phyloP scores from a whole-genome alignment of 2,113 vertebrate species.

The Hippocampus abdominalis region DNA sequence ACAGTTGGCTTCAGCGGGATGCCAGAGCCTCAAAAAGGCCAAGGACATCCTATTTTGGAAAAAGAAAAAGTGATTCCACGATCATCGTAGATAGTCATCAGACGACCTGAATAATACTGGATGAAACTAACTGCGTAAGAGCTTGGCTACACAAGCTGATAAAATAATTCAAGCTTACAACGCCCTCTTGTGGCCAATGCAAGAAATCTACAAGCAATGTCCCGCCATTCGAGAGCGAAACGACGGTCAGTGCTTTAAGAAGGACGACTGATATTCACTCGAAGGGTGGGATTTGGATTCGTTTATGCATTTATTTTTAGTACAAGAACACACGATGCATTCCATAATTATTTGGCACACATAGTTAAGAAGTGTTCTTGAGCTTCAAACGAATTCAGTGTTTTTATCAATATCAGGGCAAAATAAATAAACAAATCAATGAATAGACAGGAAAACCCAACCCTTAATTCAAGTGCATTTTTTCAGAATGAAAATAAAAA shows the following conservation, averaged over 20 bases:
- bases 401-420: too few relatives aligned
- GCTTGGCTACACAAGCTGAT: background rate
- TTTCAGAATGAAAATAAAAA: too few relatives aligned
- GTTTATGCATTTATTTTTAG: too few relatives aligned
- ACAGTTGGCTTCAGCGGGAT: slow-evolving; percentile 24
- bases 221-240: background rate
- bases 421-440: too few relatives aligned
- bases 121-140: background rate
- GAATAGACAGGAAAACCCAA: too few relatives aligned
- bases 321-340: too few relatives aligned
- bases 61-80: slow-evolving; percentile 5
- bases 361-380: too few relatives aligned
- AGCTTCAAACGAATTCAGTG: too few relatives aligned
- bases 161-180: slow-evolving; percentile 27
- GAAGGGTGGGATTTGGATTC: too few relatives aligned
- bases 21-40: slow-evolving; percentile 52
- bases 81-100: background rate
- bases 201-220: slow-evolving; percentile 24
- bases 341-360: too few relatives aligned
- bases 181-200: slow-evolving; percentile 59
- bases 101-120: background rate
- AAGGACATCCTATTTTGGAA: slow-evolving; percentile 42
- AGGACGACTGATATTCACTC: too few relatives aligned
- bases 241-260: background rate
- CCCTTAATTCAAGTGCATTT: too few relatives aligned